Evolutionary conservation across 2,113 vertebrate species (phyloP), one percentile per base, ranked within the genome.

Genomic region (Oreochromis niloticus): DNA sequence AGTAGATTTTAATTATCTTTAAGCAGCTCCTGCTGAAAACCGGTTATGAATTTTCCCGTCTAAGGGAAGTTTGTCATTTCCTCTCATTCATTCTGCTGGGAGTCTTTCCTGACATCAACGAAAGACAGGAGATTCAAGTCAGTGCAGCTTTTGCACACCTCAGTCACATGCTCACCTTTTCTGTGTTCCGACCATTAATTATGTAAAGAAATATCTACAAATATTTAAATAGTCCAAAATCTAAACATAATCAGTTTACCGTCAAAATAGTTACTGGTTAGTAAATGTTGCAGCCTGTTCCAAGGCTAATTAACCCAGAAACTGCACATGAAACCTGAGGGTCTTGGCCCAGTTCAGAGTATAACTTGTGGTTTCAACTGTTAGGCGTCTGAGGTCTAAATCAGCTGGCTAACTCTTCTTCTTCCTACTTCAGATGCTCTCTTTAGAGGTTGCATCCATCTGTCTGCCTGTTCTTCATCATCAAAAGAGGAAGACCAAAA

Each of bases 151-250:
- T 50, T 78, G 27, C 2, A 78, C 43, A 50, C 4, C 43, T 78
- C 16, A 32, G 14, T 48, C 71, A 75, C 16, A 50, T 50, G 27
- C 43, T 78, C 43, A 19, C 71, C 66, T 24, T 30, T 78, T 46
- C 68, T 46, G 16, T 50, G 9, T 32, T 78, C 16, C 0, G 9
- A 50, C 0, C 2, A 0, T 73, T 0, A 75, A 75, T 78, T 24
- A 30, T 50, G 43, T 19, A 50, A 30, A 19, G n/a, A 43, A 71
- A 71, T 9, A 71, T 14, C 11, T 24, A 71, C 43, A 71, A 71
- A 73, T 16, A 43, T 6, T 43, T 16, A 5, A 43, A 16, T 16
- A 27, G 39, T 46, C 39, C 0, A 73, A 73, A 46, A 0, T 73
- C 13, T 3, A 73, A 73, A 27, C 39, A 73, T 0, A 46, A 46